Evolutionary conservation across 2,113 vertebrate species (phyloP), one percentile per base, ranked within the genome.

Genomic region (Lanius ludovicianus): DNA sequence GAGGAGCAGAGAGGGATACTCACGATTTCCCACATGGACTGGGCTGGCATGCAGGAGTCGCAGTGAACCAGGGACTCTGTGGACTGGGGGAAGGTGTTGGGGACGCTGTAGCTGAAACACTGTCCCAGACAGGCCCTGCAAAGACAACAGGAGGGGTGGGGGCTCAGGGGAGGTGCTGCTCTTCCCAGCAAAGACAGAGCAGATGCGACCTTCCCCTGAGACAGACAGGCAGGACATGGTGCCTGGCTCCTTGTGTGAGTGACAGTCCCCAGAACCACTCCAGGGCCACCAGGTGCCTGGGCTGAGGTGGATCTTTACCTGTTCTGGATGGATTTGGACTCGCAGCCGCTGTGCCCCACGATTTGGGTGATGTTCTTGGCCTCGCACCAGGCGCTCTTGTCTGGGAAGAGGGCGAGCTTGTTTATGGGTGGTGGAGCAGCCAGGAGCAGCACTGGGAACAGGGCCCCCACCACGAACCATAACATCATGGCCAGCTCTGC

Each of bases 321-420:
- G 98, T 99, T 99, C 98, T 99, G 99, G 97, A 99, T 99, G 97
- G 99, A 99, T 91, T 98, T 99, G 89, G 99, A 98, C 97, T 99
- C 98, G 84, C 99, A 99, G 97, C 99, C 99, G 4, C 98, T 99
- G 98, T 99, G 99, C 84, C 99, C 99, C 90, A 99, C 99, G 35
- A 99, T 99, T 98, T 99, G 99, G 78, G 99, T 99, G 98, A 99
- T 99, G 98, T 99, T 99, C 98, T 99, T 99, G 79, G 99, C 99
- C 92, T 99, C 99, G 1, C 99, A 99, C 99, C 99, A 99, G 87
- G 99, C 99, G 2, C 99, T 99, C 98, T 99, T 99, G 97, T 99
- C 99, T 4, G 99, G 99, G 97, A 99, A 99, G 84, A 99, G 98
- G 6, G 99, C 99, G 96, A 99, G 98, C 65, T 99, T 99, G 98